These are phyloP conservation scores for Melitaea athalia DNA, from an alignment of 2,888 invertebrate species.

Conservation along the genomic window DNA sequence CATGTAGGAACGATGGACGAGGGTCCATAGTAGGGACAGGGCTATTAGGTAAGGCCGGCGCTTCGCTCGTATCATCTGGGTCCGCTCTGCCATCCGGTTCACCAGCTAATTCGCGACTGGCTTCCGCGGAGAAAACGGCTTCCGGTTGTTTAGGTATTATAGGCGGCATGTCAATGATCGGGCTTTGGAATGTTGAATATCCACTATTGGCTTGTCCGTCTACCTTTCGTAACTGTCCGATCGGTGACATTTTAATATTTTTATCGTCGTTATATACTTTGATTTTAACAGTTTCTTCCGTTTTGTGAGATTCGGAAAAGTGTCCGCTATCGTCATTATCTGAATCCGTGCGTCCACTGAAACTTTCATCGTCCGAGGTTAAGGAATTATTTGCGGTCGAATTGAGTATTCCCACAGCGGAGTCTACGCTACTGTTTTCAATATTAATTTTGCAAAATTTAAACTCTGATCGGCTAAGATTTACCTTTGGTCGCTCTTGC, in stretches of 20 bases:
- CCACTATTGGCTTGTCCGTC: conserved; percentile 72
- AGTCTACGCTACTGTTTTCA: conserved; percentile 75
- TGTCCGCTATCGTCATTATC: conserved; percentile 82
- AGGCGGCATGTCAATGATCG: conserved; percentile 75
- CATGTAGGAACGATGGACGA: conserved; percentile 88
- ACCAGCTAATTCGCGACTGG: conserved; percentile 90
- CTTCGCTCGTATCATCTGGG: conserved; percentile 86
- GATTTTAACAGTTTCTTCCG: conserved; percentile 78
- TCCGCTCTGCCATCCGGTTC: conserved; percentile 94
- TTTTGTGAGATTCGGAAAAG: conserved; percentile 75
- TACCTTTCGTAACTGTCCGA: conserved; percentile 70
- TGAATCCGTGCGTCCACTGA: conserved; percentile 80
- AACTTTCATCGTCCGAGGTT: conserved; percentile 78
- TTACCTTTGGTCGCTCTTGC: conserved; percentile 85
- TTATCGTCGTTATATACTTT: conserved; percentile 78
- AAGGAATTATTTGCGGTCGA: conserved; percentile 80
- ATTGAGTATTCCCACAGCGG: conserved; percentile 82
- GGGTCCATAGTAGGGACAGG: conserved; percentile 84
- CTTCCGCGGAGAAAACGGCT: conserved; percentile 77
- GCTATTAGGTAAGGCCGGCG: conserved; percentile 86
- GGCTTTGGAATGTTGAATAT: conserved; percentile 77
- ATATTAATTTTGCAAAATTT: conserved; percentile 81
- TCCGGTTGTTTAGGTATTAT: conserved; percentile 73
- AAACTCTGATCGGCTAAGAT: conserved; percentile 78
- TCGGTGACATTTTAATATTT: conserved; percentile 71